Evolutionary conservation across 2,888 invertebrate species (phyloP).

Genomic region (Sepiola atlantica): DNA sequence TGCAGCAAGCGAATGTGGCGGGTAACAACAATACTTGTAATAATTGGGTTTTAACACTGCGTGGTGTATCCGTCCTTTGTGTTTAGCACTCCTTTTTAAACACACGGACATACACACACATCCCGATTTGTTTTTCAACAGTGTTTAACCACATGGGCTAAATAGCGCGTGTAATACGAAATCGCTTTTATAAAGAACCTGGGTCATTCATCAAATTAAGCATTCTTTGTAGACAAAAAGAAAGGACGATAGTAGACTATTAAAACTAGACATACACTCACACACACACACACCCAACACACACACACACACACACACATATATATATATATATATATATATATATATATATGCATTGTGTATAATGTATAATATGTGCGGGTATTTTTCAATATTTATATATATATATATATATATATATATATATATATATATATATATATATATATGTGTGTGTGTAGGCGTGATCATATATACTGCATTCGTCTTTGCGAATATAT

Average conservation of each 20-base stretch:
- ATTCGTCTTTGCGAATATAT: too few species aligned
- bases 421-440: slow-evolving; percentile 2
- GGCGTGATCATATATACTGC: too few species aligned
- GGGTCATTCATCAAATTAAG: background rate
- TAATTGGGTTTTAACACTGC: background rate
- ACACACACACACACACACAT: too few species aligned
- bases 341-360: background rate
- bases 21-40: background rate
- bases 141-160: background rate
- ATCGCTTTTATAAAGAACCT: background rate
- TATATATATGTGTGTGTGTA: background rate
- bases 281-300: too few species aligned
- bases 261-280: too few species aligned
- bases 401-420: slow-evolving; percentile 2
- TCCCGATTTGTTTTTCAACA: background rate
- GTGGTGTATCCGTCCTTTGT: background rate
- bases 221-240: background rate
- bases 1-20: background rate
- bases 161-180: slow-evolving; percentile 14
- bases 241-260: too few species aligned
- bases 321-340: background rate
- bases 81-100: too few species aligned
- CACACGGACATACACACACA: too few species aligned
- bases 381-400: too few species aligned
- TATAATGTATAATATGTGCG: too few species aligned